A percentile compares a stretch with the other conserved stretches of the same genome.
Conservation (phyloP, 2,113 vertebrate genomes). For the Tapirus terrestris region DNA sequence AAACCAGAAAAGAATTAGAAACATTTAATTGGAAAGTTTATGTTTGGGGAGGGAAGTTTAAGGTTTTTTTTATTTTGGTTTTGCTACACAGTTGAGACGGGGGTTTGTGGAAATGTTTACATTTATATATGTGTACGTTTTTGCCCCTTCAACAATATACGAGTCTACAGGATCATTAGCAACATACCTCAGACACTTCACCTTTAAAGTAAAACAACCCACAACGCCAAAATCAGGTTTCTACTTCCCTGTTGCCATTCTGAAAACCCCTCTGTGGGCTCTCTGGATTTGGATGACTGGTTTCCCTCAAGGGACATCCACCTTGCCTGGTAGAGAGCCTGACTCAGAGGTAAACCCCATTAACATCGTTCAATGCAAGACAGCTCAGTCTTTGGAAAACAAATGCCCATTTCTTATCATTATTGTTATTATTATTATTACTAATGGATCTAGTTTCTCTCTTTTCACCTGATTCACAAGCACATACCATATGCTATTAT, state of each 20-base stretch:
- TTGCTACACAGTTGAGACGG: not conserved
- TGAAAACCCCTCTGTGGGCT: not conserved
- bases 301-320: not conserved
- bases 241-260: not conserved
- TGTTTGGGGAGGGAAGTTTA: not conserved
- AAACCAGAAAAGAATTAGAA: not conserved
- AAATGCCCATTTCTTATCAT: not conserved
- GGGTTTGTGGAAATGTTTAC: not conserved
- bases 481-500: not conserved
- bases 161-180: not conserved
- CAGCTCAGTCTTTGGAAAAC: not conserved
- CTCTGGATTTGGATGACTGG: not conserved
- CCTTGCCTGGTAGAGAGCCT: not conserved
- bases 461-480: not conserved
- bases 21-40: not conserved
- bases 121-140: not conserved
- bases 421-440: not conserved
- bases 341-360: not conserved
- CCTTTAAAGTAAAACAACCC: not conserved
- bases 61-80: not conserved
- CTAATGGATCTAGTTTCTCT: not conserved
- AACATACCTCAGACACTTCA: not conserved
- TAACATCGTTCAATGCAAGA: too few species aligned
- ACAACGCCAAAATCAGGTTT: not conserved
- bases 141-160: not conserved